These are phyloP conservation scores for Tipula lateralis DNA, from an alignment of 2,888 invertebrate genomes.

Conservation along the genomic window DNA sequence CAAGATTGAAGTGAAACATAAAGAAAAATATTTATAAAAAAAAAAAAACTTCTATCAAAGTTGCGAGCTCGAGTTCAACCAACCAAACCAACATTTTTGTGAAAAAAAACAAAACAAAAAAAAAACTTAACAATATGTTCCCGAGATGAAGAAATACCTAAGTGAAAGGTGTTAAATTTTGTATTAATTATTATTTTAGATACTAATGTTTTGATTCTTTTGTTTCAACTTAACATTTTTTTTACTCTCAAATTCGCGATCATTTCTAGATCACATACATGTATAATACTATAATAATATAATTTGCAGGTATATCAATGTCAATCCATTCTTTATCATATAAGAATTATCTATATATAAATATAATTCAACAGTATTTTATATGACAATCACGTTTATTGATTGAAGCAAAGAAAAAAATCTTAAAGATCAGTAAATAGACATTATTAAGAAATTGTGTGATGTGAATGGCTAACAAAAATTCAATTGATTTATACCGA, in stretches of 20 bases:
- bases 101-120: neutral
- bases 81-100: slow-evolving; percentile 29
- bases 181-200: slow-evolving; percentile 20
- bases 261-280: neutral
- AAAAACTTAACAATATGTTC: neutral
- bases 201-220: neutral
- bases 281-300: neutral
- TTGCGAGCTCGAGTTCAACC: slow-evolving; percentile 26
- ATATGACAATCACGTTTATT: slow-evolving; percentile 19
- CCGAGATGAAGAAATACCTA: slow-evolving; percentile 27
- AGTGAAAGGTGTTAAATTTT: slow-evolving; percentile 28
- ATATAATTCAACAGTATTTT: neutral
- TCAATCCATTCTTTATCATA: neutral
- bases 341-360: neutral
- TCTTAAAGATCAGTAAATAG: slow-evolving; percentile 14
- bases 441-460: slow-evolving; percentile 19
- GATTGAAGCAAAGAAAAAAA: neutral
- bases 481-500: neutral
- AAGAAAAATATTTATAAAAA: neutral
- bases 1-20: slow-evolving; percentile 29
- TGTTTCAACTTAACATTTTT: neutral
- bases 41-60: slow-evolving; percentile 20
- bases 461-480: neutral
- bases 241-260: neutral
- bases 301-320: neutral